A percentile compares a stretch with the other conserved stretches of the same genome.
These are phyloP conservation scores for Clarias magur DNA, from an alignment of 2,113 vertebrate species.

Conservation along the genomic window DNA sequence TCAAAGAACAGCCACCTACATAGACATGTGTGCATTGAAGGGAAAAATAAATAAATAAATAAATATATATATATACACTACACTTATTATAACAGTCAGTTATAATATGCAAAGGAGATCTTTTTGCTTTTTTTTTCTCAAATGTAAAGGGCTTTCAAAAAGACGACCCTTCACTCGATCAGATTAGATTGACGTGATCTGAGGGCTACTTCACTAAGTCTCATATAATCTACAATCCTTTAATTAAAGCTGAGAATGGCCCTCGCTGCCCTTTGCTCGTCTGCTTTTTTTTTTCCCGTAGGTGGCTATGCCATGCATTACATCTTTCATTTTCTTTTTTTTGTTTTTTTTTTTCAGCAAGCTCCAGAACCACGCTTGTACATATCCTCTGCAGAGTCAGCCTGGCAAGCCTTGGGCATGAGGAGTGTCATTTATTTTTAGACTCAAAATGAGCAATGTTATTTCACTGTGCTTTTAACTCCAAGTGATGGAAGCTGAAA, in stretches of 20 bases:
- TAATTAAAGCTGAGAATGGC: slow-evolving; percentile 33
- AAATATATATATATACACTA: no score
- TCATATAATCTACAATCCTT: slow-evolving; percentile 22
- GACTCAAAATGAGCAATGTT: slow-evolving; percentile 16
- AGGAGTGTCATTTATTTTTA: slow-evolving; percentile 43
- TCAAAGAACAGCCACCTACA: not conserved
- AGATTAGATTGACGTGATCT: slow-evolving; percentile 26
- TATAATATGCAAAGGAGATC: not conserved
- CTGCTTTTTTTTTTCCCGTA: slow-evolving; percentile 30
- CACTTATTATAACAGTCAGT: not conserved
- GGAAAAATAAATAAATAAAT: not conserved
- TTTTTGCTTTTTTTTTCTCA: not conserved
- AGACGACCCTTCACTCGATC: slow-evolving; percentile 32
- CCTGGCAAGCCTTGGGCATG: slow-evolving; percentile 1
- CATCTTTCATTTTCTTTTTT: not conserved
- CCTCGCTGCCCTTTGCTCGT: slow-evolving; percentile 19
- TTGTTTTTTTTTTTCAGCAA: not conserved
- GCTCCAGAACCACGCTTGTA: not conserved
- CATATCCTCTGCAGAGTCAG: slow-evolving; percentile 26
- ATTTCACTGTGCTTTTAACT: slow-evolving; percentile 33
- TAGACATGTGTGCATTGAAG: not conserved
- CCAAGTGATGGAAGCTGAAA: slow-evolving; percentile 2
- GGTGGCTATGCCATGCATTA: slow-evolving; percentile 10
- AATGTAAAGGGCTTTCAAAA: slow-evolving; percentile 11
- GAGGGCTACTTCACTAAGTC: slow-evolving; percentile 18